Base-by-base conservation (phyloP, 1,140 invertebrate species). In the Sycobia sp. region DNA sequence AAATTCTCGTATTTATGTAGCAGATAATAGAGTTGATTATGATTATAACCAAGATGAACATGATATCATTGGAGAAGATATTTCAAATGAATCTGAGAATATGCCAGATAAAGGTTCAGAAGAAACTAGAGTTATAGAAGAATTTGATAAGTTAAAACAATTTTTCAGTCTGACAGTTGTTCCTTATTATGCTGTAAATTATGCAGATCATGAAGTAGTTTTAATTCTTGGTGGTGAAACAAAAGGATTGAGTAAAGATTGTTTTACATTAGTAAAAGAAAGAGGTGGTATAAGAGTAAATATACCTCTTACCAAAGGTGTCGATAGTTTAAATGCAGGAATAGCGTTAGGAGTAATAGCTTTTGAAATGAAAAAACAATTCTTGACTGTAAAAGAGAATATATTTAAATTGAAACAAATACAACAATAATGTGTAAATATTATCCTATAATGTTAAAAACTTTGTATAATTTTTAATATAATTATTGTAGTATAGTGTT, bases 171-270 rank as follows among this genome's bases (percentile, higher is more conserved):
- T 91, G 51, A 86, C 87, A 10, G 67, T 87, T 41, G 54, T 86
- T 23, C 85, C 88, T 34, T 92, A 91, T 78, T 88, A 86, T 76
- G 71, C 80, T 36, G 71, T 88, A 8, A 76, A 89, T 70, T 90
- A 85, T 77, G 73, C 78, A 25, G 68, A 74, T 36, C 75, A 76
- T 5, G 71, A 84, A 44, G 77, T 86, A 16, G 84, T 88, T 25
- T 71, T 96, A 1, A 83, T 97, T 34, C 83, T 96, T 69, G 93
- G 94, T 22, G 93, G 94, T n/a, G 95, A 97, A 82, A 94, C 91
- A 16, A 85, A 91, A 76, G 93, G 94, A 0, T 80, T 96, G 4
- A 93, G 90, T 83, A 67, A 84, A 38, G 83, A 90, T 56, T 86
- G 87, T 10, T 85, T 86, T 66, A 79, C 84, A 68, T 80, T 90